Evolutionary conservation across 53 echinoderm and acorn worm species (phyloP), one percentile per base, ranked within the genome.

Genomic region (Mesocentrotus franciscanus): DNA sequence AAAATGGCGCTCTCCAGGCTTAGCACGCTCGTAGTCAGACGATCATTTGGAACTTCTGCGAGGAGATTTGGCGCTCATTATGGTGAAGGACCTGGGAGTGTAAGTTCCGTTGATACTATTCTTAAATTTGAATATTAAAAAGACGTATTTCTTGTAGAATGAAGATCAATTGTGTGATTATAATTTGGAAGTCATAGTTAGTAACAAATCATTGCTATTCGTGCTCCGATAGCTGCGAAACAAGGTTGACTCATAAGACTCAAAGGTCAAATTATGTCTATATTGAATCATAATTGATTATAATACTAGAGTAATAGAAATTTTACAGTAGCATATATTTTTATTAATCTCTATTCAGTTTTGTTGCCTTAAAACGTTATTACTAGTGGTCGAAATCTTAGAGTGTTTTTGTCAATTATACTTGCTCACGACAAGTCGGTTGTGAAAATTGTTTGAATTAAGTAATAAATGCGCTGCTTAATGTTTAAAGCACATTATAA

Each of bases 81-180:
- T 83, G 97, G 97, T 60, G 97, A 96, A 95, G 97, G 97, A 34
- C 96, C 96, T 62, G 98, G 98, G 39, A 98, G 98, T 95, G 98
- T 98, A 96, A 97, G 98, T 94, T 76, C 92, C 10, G 24, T 90
- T 61, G 16, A 10, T 61, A 58, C 10, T 90, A 27, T 29, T 90
- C 58, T 60, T 29, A 30, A 79, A 15, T 29, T 90, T 10, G 33
- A 10, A 60, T 90, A 16, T 29, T 27, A 5, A 59, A 60, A 90
- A 49, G 9, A 34, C 14, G 26, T n/a, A 59, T 90, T 58, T 90
- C 12, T 27, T 90, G 29, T 2, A 29, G 36, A 90, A 59, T 0
- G 29, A 59, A 60, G 15, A 49, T 55, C 8, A 49, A 11, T 74
- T 7, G 8, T 81, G 15, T 42, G 18, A 36, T 79, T 36, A 16